These are phyloP conservation scores for Etheostoma nigrum DNA, from an alignment of 2,797 vertebrate species.

Conservation along the genomic window DNA sequence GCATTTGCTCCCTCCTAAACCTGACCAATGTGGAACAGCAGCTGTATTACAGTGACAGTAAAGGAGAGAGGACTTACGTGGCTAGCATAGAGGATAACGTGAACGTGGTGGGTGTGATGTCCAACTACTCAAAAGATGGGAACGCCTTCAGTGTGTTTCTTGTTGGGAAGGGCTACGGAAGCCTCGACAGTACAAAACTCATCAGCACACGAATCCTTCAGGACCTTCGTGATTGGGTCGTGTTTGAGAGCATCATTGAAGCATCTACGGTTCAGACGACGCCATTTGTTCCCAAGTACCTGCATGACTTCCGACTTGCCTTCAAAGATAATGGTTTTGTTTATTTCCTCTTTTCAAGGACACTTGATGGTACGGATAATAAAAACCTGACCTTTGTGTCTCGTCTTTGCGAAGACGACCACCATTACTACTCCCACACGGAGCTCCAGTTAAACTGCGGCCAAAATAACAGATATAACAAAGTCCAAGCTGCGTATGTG, in stretches of 20 bases:
- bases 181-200: constrained; percentile 92
- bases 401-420: constrained; percentile 91
- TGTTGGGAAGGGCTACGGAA: constrained; percentile 95
- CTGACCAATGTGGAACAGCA: constrained; percentile 87
- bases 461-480: constrained; percentile 76
- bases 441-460: constrained; percentile 93
- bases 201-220: constrained; percentile 96
- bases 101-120: constrained; percentile 93
- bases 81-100: constrained; percentile 93
- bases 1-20: constrained; percentile 92
- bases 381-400: constrained; percentile 92
- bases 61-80: constrained; percentile 96
- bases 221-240: constrained; percentile 86
- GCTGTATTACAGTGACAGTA: constrained; percentile 91
- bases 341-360: constrained; percentile 95
- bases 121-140: constrained; percentile 66
- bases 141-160: constrained; percentile 86
- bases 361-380: constrained; percentile 85
- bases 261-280: constrained; percentile 91
- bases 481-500: constrained; percentile 84
- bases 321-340: constrained; percentile 90
- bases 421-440: constrained; percentile 93
- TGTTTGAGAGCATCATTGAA: constrained; percentile 95
- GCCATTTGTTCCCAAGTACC: constrained; percentile 88
- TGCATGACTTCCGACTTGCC: constrained; percentile 91